Evolutionary conservation across 2,113 vertebrate genomes (phyloP).

Genomic region (Periophthalmodon schlosseri): DNA sequence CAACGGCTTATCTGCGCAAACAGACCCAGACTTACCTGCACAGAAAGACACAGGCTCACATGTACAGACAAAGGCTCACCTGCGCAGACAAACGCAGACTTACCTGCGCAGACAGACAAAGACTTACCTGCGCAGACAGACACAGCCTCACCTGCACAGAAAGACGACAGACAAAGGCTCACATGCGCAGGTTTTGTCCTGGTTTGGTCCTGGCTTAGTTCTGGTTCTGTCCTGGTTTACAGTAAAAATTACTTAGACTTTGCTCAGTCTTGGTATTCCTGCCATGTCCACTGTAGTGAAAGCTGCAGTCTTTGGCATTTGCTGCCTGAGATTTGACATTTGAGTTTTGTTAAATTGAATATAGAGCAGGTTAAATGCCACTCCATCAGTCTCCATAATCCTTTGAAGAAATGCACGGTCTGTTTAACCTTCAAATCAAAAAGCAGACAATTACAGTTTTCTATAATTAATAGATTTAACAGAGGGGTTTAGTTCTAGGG

Average conservation of each 20-base stretch:
- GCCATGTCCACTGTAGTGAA: not conserved
- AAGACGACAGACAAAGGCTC: too few relatives aligned
- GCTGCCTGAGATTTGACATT: conserved; percentile 3
- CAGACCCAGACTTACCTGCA: too few relatives aligned
- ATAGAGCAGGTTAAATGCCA: not conserved
- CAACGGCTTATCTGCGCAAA: too few relatives aligned
- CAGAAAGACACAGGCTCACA: too few relatives aligned
- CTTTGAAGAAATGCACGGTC: not conserved
- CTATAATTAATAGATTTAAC: not conserved
- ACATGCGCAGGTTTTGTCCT: not conserved
- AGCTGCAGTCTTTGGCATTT: not conserved
- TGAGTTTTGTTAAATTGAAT: conserved; percentile 1
- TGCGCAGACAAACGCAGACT: too few relatives aligned
- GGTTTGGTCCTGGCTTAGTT: not conserved
- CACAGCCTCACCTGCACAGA: too few relatives aligned
- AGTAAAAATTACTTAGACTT: too few relatives aligned
- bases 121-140: too few relatives aligned
- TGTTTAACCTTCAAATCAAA: not conserved
- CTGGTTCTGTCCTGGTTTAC: not conserved
- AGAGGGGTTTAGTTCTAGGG: not conserved
- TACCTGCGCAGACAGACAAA: too few relatives aligned
- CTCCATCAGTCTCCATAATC: not conserved
- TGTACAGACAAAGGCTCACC: too few relatives aligned
- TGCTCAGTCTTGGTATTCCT: not conserved
- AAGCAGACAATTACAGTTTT: not conserved